These are phyloP conservation scores for Drosophila imparisetae DNA, from an alignment of 2,888 invertebrate genomes.

Conservation along the genomic window DNA sequence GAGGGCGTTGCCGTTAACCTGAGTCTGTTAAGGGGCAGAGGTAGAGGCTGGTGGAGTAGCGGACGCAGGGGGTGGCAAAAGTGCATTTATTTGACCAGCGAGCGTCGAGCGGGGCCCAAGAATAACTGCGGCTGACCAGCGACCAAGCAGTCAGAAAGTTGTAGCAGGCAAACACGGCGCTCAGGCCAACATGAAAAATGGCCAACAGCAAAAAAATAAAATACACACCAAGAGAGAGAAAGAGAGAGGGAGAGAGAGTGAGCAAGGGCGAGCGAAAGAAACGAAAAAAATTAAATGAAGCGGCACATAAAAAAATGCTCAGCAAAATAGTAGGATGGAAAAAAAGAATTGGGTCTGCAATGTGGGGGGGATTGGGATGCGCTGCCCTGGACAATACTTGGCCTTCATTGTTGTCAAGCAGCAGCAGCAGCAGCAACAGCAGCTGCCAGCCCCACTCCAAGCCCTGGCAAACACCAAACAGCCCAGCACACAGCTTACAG, in stretches of 20 bases:
- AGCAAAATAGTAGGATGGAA: slow-evolving; percentile 57
- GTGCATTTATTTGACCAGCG: slow-evolving; percentile 72
- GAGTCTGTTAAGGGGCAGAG: not conserved
- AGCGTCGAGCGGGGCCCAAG: slow-evolving; percentile 56
- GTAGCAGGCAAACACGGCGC: slow-evolving; percentile 76
- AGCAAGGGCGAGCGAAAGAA: slow-evolving; percentile 21
- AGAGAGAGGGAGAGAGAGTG: not conserved
- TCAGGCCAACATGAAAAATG: slow-evolving; percentile 56
- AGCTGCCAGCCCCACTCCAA: not conserved
- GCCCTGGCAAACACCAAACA: slow-evolving; percentile 10
- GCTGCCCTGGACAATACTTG: slow-evolving; percentile 74
- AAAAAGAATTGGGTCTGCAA: slow-evolving; percentile 49
- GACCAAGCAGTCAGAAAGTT: slow-evolving; percentile 84
- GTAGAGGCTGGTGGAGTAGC: not conserved
- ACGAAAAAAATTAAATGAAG: slow-evolving; percentile 72
- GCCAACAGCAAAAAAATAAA: slow-evolving; percentile 20
- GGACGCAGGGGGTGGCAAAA: slow-evolving; percentile 25
- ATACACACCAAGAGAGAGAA: not conserved
- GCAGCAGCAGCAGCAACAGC: slow-evolving; percentile 9
- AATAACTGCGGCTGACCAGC: slow-evolving; percentile 83
- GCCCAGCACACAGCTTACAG: slow-evolving; percentile 14
- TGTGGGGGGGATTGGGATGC: slow-evolving; percentile 31
- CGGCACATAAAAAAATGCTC: slow-evolving; percentile 65
- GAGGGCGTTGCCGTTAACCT: slow-evolving; percentile 32
- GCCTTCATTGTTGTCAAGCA: slow-evolving; percentile 80